Percentiles rank a stretch among this genome's conserved stretches.
Conservation (phyloP, 1,140 invertebrate species). For the Magallana angulata region DNA sequence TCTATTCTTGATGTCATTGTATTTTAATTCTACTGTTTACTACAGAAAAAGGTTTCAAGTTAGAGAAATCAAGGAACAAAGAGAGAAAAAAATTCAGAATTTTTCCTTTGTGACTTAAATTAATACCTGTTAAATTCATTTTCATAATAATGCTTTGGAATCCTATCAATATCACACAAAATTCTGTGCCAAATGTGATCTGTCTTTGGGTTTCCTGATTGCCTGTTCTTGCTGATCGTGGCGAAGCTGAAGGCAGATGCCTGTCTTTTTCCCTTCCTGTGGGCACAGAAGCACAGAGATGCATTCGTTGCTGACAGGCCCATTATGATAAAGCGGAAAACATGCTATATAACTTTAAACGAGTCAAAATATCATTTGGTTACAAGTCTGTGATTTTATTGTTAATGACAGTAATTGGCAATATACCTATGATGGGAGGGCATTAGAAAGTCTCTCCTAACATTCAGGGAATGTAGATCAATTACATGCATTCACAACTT, state of each 20-base stretch:
- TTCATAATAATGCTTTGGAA: no score
- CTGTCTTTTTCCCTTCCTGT: conserved; percentile 7
- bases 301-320: conserved; percentile 12
- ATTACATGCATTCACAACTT: conserved; percentile 46
- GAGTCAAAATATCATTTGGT: conserved; percentile 41
- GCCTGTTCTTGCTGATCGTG: background rate
- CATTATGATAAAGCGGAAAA: conserved; percentile 34
- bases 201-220: conserved; percentile 20
- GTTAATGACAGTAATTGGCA: conserved; percentile 53
- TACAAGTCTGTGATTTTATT: conserved; percentile 41
- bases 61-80: no score
- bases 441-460: conserved; percentile 45
- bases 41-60: no score
- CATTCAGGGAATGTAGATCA: conserved; percentile 48
- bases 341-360: conserved; percentile 35
- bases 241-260: background rate
- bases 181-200: background rate
- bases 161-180: no score
- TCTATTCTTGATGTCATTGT: conserved; percentile 18
- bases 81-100: no score
- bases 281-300: background rate
- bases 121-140: no score
- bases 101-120: no score
- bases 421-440: conserved; percentile 40
- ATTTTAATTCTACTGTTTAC: no score